A percentile compares a stretch with the other conserved stretches of the same genome.
These are phyloP conservation scores for Stenolophus ochropezus DNA, from an alignment of 2,888 invertebrate species.

Conservation along the genomic window DNA sequence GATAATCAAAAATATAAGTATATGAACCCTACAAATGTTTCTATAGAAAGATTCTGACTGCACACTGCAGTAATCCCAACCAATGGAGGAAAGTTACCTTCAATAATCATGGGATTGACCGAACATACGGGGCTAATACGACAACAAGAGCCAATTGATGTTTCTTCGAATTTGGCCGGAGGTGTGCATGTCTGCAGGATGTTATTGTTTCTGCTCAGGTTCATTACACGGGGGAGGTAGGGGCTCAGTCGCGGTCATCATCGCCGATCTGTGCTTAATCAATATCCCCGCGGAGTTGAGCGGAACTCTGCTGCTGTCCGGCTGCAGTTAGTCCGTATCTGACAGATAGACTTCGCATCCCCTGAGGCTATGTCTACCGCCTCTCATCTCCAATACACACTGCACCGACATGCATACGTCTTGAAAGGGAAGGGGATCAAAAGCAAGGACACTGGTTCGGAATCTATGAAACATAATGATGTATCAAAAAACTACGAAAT, in stretches of 20 bases:
- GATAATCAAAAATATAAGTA: too few relatives aligned
- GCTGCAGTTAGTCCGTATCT: constrained; percentile 14
- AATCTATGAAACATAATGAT: too few relatives aligned
- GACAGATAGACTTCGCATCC: constrained; percentile 32
- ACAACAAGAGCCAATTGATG: too few relatives aligned
- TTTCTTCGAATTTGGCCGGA: background rate
- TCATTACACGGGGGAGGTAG: constrained; percentile 46
- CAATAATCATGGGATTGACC: too few relatives aligned
- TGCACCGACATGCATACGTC: background rate
- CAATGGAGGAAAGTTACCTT: too few relatives aligned
- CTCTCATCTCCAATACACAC: background rate
- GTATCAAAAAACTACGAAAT: too few relatives aligned
- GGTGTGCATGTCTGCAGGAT: constrained; percentile 7
- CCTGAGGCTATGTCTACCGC: background rate
- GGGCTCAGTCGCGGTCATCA: constrained; percentile 53
- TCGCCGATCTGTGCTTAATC: constrained; percentile 54
- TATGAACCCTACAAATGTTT: too few relatives aligned
- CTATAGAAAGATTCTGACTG: too few relatives aligned
- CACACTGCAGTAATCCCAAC: too few relatives aligned
- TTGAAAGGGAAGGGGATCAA: background rate
- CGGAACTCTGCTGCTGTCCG: constrained; percentile 13
- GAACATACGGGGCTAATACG: too few relatives aligned
- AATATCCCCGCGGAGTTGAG: constrained; percentile 47
- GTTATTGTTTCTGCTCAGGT: background rate
- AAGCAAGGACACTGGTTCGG: background rate